These are phyloP conservation scores for Pocillopora meandrina DNA, from an alignment of 92 coral and sea anemone genomes.

Conservation along the genomic window DNA sequence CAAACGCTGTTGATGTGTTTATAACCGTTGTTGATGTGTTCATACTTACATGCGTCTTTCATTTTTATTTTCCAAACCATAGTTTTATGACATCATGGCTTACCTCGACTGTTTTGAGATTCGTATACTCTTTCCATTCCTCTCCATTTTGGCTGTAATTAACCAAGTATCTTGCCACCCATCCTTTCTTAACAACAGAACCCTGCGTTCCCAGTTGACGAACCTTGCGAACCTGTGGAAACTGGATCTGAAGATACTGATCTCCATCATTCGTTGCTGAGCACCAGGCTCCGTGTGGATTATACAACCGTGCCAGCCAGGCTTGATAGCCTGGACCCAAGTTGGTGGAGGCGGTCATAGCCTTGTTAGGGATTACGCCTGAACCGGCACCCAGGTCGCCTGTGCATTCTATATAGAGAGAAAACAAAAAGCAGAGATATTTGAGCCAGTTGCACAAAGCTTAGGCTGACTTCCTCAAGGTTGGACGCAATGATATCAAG, in stretches of 20 bases:
- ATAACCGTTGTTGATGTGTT: no score
- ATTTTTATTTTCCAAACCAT: not conserved
- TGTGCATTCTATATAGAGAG: constrained; percentile 1
- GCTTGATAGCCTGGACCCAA: constrained; percentile 68
- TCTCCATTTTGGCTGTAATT: constrained; percentile 46
- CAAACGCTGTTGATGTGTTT: no score
- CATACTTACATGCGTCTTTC: not conserved
- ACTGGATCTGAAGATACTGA: constrained; percentile 72
- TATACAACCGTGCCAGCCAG: constrained; percentile 53
- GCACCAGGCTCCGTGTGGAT: constrained; percentile 86
- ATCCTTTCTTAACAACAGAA: constrained; percentile 22
- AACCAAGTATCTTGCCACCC: constrained; percentile 51
- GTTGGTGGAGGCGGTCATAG: constrained; percentile 35
- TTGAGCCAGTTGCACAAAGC: not conserved
- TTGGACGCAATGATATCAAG: no score
- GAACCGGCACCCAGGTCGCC: constrained; percentile 36
- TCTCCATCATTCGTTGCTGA: constrained; percentile 56
- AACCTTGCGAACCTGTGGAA: constrained; percentile 24
- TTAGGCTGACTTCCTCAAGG: no score
- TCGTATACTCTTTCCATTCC: constrained; percentile 37
- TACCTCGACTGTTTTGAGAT: not conserved
- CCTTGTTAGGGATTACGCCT: constrained; percentile 41
- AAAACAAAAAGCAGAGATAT: not conserved
- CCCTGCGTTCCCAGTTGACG: constrained; percentile 49
- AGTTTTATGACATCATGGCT: not conserved